Percentiles rank a stretch among this genome's conserved stretches.
phyloP scores from a whole-genome alignment of 2,113 vertebrate species.

The Ctenomys sociabilis region DNA sequence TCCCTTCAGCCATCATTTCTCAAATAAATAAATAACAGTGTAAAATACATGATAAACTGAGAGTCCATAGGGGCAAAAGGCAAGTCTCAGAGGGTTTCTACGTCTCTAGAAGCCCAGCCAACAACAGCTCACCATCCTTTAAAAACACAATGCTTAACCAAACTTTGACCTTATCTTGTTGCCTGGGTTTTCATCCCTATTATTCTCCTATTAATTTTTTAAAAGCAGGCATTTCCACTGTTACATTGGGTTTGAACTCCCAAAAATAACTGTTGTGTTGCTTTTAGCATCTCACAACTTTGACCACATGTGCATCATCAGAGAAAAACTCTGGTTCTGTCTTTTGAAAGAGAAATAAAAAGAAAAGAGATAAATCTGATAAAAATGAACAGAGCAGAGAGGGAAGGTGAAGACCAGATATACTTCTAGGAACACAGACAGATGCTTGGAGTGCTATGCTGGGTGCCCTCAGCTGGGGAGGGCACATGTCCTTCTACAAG shows the following conservation, averaged over 20 bases:
- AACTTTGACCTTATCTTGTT: constrained; percentile 55
- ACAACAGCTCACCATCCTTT: neutral
- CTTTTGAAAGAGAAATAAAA: neutral
- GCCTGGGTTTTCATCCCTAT: neutral
- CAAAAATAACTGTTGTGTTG: neutral
- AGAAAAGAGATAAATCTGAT: neutral
- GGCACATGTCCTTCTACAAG: neutral
- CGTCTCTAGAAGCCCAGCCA: neutral
- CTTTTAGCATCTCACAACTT: constrained; percentile 59
- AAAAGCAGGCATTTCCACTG: constrained; percentile 31
- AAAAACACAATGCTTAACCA: constrained; percentile 50
- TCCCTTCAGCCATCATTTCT: neutral
- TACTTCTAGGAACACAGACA: neutral
- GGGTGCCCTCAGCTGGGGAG: neutral
- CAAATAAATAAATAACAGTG: constrained; percentile 21
- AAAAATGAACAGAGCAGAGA: constrained; percentile 15
- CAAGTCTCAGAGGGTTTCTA: neutral
- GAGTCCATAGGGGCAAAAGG: neutral
- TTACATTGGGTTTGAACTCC: neutral
- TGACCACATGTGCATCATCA: neutral
- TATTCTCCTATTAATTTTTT: constrained; percentile 66
- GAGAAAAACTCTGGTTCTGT: constrained; percentile 32
- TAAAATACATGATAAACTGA: neutral
- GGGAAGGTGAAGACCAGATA: neutral
- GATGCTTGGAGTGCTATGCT: too few relatives aligned